Evolutionary conservation across 2,113 vertebrate species (phyloP).

Genomic region (Bubo blakistoni): DNA sequence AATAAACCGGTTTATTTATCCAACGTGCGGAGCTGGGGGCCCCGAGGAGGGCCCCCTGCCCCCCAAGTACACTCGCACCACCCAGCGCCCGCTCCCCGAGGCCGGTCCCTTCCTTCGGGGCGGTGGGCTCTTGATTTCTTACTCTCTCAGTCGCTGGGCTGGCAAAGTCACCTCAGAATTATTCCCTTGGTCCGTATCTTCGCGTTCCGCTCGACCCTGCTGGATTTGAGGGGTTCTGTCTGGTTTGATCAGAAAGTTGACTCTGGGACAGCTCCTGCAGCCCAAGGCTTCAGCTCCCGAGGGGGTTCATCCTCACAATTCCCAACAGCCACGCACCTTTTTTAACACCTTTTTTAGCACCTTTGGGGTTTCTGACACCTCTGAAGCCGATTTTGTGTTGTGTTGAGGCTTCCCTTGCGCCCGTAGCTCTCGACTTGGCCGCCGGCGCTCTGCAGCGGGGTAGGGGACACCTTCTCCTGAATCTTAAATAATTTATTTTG

Average conservation of each 20-base stretch:
- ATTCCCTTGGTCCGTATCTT: background rate
- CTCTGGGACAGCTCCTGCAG: background rate
- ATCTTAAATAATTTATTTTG: background rate
- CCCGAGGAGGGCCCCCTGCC: background rate
- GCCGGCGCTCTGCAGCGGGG: background rate
- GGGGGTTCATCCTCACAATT: background rate
- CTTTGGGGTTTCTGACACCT: fast-evolving
- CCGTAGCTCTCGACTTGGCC: fast-evolving
- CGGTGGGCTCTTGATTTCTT: background rate
- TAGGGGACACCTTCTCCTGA: no score
- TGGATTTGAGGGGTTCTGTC: no score
- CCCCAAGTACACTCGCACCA: background rate
- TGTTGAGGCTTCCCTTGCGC: background rate
- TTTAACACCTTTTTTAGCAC: background rate
- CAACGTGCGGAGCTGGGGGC: background rate
- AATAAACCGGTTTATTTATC: background rate
- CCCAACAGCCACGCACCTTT: fast-evolving
- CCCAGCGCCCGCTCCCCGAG: background rate
- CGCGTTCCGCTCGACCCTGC: fast-evolving
- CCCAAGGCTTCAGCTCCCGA: background rate
- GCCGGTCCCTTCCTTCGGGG: background rate
- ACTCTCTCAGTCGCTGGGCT: background rate
- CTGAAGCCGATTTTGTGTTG: no score
- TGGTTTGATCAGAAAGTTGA: background rate
- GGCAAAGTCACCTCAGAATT: background rate